phyloP scores from a whole-genome alignment of 2,797 vertebrate species.

The Pterois miles region DNA sequence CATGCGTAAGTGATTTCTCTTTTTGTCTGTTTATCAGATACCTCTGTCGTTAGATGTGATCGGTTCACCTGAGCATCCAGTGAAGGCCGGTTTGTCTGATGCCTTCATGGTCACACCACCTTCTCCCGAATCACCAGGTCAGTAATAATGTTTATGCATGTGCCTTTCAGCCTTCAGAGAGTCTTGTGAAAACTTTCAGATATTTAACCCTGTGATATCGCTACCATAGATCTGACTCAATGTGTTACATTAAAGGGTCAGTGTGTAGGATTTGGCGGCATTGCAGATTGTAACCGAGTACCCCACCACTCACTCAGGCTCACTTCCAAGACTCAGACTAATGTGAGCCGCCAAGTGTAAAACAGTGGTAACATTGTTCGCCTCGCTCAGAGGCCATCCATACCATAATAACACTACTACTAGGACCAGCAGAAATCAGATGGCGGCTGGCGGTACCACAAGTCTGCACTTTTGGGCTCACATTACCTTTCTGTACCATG shows the following conservation, averaged over 20 bases:
- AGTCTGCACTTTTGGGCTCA: too few relatives aligned
- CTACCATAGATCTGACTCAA: not conserved
- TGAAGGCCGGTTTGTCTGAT: constrained; percentile 94
- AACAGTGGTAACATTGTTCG: too few relatives aligned
- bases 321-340: too few relatives aligned
- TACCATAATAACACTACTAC: too few relatives aligned
- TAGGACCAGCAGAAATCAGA: too few relatives aligned
- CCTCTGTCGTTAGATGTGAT: constrained; percentile 88
- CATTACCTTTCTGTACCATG: not conserved
- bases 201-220: constrained; percentile 12
- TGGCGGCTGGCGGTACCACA: too few relatives aligned
- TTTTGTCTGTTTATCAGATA: constrained; percentile 78
- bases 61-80: constrained; percentile 88
- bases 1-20: not conserved
- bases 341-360: too few relatives aligned
- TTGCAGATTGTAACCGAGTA: too few relatives aligned
- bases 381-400: too few relatives aligned
- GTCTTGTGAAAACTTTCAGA: not conserved
- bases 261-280: too few relatives aligned
- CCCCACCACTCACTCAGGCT: too few relatives aligned
- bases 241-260: not conserved
- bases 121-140: constrained; percentile 84
- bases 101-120: constrained; percentile 90
- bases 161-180: not conserved
- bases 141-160: constrained; percentile 36